A percentile compares a stretch with the other conserved stretches of the same genome.
These are phyloP conservation scores for Odocoileus hemionus DNA, from an alignment of 2,113 vertebrate species.

Conservation along the genomic window DNA sequence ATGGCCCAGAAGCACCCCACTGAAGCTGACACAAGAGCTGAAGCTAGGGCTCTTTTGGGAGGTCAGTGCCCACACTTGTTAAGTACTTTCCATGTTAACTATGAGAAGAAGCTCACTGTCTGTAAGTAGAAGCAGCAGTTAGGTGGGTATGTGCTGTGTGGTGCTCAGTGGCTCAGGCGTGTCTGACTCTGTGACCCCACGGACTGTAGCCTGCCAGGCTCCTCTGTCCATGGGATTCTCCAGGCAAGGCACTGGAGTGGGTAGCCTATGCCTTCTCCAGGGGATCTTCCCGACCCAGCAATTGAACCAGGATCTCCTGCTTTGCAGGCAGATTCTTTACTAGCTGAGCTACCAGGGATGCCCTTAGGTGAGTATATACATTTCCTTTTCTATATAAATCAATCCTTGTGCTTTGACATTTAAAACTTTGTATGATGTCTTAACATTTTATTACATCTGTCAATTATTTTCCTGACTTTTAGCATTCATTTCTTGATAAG, in stretches of 20 bases:
- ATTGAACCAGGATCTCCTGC: neutral
- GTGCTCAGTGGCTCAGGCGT: neutral
- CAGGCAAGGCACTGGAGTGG: neutral
- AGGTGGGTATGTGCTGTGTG: neutral
- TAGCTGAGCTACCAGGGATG: neutral
- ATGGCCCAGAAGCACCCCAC: neutral
- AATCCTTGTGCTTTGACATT: neutral
- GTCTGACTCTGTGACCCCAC: neutral
- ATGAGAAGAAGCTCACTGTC: neutral
- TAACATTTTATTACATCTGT: neutral
- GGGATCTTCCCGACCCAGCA: neutral
- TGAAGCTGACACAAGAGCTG: too few relatives aligned
- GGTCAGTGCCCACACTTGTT: neutral
- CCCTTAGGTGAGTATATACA: neutral
- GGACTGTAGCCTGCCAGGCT: neutral
- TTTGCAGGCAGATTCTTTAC: neutral
- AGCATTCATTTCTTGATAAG: neutral
- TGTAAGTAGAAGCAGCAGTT: neutral
- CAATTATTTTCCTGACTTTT: neutral
- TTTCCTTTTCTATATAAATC: neutral
- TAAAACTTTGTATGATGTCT: neutral
- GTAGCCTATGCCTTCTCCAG: neutral
- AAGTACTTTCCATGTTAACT: neutral
- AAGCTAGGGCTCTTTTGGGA: neutral
- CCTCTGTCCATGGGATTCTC: neutral